A percentile compares a stretch with the other conserved stretches of the same genome.
Evolutionary conservation across 1,140 invertebrate genomes (phyloP).

Genomic region (Andrena cerasifolii): DNA sequence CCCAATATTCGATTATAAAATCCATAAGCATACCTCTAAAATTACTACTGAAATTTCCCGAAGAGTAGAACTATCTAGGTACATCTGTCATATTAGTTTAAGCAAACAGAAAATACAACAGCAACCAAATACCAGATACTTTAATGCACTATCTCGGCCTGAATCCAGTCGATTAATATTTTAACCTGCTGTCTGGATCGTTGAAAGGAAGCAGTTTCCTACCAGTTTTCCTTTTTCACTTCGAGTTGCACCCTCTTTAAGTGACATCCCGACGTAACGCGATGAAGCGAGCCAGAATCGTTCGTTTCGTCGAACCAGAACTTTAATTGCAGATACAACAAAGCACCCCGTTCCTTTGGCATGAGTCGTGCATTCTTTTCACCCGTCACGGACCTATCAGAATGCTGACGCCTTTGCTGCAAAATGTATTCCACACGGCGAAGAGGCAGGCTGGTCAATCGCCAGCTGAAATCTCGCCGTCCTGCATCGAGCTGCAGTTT

Average conservation of each 20-base stretch:
- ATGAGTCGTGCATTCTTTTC: constrained; percentile 70
- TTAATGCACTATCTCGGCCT: not conserved
- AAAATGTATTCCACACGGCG: constrained; percentile 47
- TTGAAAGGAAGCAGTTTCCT: constrained; percentile 8
- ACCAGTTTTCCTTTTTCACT: not conserved
- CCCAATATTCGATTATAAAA: no score
- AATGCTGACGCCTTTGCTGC: constrained; percentile 66
- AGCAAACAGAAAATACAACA: no score
- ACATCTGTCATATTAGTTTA: no score
- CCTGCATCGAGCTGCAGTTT: constrained; percentile 33
- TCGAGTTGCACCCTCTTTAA: not conserved
- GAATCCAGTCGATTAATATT: not conserved
- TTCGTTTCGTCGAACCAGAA: constrained; percentile 32
- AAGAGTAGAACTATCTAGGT: no score
- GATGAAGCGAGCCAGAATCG: constrained; percentile 22
- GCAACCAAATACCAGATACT: no score
- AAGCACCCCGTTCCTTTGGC: constrained; percentile 57
- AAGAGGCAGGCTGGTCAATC: constrained; percentile 66
- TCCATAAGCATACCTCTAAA: no score
- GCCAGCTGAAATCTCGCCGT: constrained; percentile 62
- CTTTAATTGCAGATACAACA: constrained; percentile 59
- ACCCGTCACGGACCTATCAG: constrained; percentile 61
- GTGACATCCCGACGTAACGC: constrained; percentile 36
- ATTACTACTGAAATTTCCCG: no score
- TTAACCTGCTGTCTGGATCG: not conserved